phyloP scores from a whole-genome alignment of 2,113 vertebrate genomes.

The Malaclemys terrapin region DNA sequence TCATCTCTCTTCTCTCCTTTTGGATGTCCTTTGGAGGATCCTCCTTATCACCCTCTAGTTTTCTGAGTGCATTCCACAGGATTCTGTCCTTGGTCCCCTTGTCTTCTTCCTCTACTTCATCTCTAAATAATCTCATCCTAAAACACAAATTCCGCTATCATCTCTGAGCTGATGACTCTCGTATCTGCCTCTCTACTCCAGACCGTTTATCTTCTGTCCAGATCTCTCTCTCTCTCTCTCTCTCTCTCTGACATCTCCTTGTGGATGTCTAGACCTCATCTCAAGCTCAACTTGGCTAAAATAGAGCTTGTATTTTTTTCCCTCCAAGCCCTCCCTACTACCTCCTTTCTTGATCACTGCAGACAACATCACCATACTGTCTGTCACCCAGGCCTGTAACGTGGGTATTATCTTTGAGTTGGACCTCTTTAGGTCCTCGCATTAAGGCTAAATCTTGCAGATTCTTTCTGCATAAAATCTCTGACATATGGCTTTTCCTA shows the following conservation, averaged over 20 bases:
- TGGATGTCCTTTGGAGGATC: background rate
- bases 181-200: background rate
- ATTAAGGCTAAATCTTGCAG: background rate
- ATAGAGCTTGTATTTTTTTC: background rate
- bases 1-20: background rate
- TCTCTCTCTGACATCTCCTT: background rate
- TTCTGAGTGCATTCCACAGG: background rate
- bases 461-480: background rate
- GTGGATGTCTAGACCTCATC: background rate
- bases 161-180: background rate
- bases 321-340: background rate
- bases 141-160: background rate
- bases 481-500: background rate
- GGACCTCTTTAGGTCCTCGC: background rate
- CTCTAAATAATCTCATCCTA: background rate
- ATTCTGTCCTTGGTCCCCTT: rapidly evolving
- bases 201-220: background rate
- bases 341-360: background rate
- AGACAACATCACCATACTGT: background rate
- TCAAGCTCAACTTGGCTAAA: background rate
- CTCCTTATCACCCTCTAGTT: background rate
- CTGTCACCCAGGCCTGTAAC: background rate
- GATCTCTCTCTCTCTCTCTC: background rate
- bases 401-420: background rate
- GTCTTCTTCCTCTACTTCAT: background rate